Percentiles rank a stretch among this genome's conserved stretches.
These are phyloP conservation scores for Squalus acanthias DNA, from an alignment of 2,797 vertebrate genomes.

Conservation along the genomic window DNA sequence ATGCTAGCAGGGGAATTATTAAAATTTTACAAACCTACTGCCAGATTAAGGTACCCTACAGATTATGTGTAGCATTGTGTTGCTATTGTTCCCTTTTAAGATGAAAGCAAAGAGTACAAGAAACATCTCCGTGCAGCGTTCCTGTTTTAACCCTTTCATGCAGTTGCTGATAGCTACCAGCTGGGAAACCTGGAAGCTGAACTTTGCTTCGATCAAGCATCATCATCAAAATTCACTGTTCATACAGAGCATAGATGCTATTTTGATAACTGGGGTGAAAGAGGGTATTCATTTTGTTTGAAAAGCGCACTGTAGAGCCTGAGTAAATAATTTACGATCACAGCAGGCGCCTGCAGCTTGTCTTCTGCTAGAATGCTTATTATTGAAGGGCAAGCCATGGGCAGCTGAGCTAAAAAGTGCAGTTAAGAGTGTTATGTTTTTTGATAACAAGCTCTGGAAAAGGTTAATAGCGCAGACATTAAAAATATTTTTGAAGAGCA, in stretches of 20 bases:
- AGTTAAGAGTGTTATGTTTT: not conserved
- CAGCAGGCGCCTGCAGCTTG: not conserved
- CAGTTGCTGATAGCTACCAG: not conserved
- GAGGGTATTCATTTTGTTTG: not conserved
- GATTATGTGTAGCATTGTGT: not conserved
- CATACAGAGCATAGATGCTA: not conserved
- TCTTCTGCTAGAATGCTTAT: not conserved
- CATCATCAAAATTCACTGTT: not conserved
- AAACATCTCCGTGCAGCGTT: not conserved
- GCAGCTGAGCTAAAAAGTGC: not conserved
- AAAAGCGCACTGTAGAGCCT: not conserved
- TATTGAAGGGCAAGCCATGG: not conserved
- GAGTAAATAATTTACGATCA: not conserved
- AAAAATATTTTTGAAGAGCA: not conserved
- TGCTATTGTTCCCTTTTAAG: not conserved
- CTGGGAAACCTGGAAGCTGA: not conserved
- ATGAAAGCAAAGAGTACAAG: not conserved
- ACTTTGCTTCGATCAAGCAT: not conserved
- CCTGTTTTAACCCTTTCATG: not conserved
- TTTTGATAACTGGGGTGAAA: constrained; percentile 14
- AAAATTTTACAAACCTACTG: not conserved
- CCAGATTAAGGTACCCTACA: not conserved
- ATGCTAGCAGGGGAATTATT: not conserved
- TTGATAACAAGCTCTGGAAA: not conserved
- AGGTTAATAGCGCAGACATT: not conserved